Evolutionary conservation across 2,113 vertebrate genomes (phyloP), one percentile per base, ranked within the genome.

Genomic region (Columba livia): DNA sequence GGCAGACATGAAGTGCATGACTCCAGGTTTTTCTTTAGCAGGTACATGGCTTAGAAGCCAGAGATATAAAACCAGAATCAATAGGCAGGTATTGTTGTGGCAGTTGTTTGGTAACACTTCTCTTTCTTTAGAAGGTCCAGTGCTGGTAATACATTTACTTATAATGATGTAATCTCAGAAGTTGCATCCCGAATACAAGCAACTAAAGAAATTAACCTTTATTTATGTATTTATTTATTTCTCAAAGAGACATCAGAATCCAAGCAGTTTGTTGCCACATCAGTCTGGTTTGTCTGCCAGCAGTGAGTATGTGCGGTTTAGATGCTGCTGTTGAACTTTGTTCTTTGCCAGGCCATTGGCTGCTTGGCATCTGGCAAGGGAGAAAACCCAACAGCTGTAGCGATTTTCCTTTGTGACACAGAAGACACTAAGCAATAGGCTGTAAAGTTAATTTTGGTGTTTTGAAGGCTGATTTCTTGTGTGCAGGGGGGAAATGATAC

Each of bases 1-100:
- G 29, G 15, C 5, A 2, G 13, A 0, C 15, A 0, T 5, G 15
- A n/a, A 71, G 19, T 4, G 5, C 8, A 0, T 1, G 10, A 5
- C 8, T 8, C 11, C 25, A 7, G n/a, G 64, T 36, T 62, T n/a
- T 25, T 13, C 34, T 36, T 32, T 5, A 10, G 54, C 50, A 10
- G 42, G 31, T 12, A 0, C 0, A 10, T 20, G 60, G 38, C 67
- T 85, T 12, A 0, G 50, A 24, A 24, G 38, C 25, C 44, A 15
- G 66, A 36, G 51, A 6, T 26, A 5, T 4, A 15, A 56, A 71
- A 47, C 15, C 3, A 36, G 50, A 25, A 18, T 25, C 31, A 1
- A 4, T 15, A 24, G n/a, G 66, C 58, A 36, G 14, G 1, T 15
- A 5, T 1, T 56, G 62, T 14, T 31, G 69, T 11, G 73, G 69